Base-by-base conservation (phyloP, 2,113 vertebrate genomes). In the Zosterops lateralis region DNA sequence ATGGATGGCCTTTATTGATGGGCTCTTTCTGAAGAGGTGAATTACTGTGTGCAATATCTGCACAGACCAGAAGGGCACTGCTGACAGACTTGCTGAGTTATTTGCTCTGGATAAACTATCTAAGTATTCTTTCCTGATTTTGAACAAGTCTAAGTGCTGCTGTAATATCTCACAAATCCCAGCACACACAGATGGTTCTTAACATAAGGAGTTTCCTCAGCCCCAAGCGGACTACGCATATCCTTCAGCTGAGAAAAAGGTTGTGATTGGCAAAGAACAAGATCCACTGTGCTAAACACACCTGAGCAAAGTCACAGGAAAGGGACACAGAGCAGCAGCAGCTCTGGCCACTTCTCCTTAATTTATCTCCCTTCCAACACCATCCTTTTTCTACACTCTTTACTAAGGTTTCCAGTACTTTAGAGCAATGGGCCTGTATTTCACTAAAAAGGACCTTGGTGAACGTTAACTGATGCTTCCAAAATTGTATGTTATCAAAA, bases 1-100 rank as follows among this genome's bases (percentile, higher is more conserved):
- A 75, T 78, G 84, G 64, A 70, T 92, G 88, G 81, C 91, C 93
- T 91, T 97, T 74, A 82, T 31, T 70, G 81, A 84, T 65, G 61
- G 76, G 79, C 47, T 79, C 84, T 90, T 91, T 93, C 87, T 71
- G 11, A 13, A 32, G 31, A 84, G 81, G 84, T 66, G 28, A 93
- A 89, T 92, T 84, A 47, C 79, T 87, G 67, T 15, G 45, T 42
- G 50, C 75, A 93, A 3, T 71, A 89, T 91, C 82, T 90, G 25
- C 47, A 32, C 79, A 82, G 51, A 47, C 57, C 92, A 92, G 92
- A 83, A 91, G 81, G 31, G 66, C 62, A 29, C 54, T 47, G 84
- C 24, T 74, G 78, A 92, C 84, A 93, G 88, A 50, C 53, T 53
- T 53, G 61, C 71, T 84, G 86, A 92, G 51, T 80, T 91, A 82